Evolutionary conservation across 2,888 invertebrate species (phyloP).

Genomic region (Daptonema setosum): DNA sequence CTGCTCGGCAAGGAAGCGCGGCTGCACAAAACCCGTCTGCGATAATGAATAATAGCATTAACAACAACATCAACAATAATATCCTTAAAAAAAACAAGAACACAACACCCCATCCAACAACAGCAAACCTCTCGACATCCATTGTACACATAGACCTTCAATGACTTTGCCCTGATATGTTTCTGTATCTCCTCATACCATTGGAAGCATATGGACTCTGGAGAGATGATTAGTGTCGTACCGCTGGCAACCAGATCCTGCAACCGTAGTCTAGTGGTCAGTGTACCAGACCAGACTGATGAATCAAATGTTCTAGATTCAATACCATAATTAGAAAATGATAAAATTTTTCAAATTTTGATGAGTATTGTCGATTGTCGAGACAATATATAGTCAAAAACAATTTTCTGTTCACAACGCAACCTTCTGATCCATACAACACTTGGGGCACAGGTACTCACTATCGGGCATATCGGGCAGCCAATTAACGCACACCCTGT

Average conservation of each 20-base stretch:
- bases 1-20: conserved; percentile 38
- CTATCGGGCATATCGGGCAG: conserved; percentile 20
- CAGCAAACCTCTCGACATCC: too few relatives aligned
- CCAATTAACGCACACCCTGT: conserved; percentile 41
- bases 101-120: too few relatives aligned
- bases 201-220: conserved; percentile 43
- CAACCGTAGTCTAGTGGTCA: background rate
- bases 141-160: conserved; percentile 20
- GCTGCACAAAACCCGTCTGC: conserved; percentile 14
- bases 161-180: conserved; percentile 12
- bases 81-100: too few relatives aligned
- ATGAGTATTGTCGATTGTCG: background rate
- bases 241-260: conserved; percentile 27
- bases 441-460: conserved; percentile 43
- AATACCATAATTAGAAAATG: background rate
- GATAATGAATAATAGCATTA: too few relatives aligned
- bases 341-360: background rate
- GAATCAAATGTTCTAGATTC: too few relatives aligned
- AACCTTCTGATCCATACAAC: conserved; percentile 35
- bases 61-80: too few relatives aligned
- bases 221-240: conserved; percentile 50
- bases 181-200: conserved; percentile 43
- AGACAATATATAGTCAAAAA: background rate
- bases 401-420: background rate
- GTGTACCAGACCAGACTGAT: too few relatives aligned